Evolutionary conservation across 2,888 invertebrate species (phyloP).

Genomic region (Molanna angustata): DNA sequence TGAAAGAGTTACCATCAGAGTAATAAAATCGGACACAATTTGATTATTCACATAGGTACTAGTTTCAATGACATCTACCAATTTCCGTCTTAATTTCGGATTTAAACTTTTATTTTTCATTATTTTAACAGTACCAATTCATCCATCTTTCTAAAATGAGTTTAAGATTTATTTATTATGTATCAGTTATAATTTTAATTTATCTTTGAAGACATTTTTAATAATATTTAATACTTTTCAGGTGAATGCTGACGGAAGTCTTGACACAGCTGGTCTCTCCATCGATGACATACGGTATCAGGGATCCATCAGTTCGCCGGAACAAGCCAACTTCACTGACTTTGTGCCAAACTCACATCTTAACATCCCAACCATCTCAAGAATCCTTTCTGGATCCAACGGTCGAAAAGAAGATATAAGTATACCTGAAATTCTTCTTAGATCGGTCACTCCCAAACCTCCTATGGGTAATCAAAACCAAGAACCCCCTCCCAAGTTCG

Average conservation of each 20-base stretch:
- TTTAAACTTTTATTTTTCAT: no score
- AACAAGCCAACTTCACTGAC: conserved; percentile 57
- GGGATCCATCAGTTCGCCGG: conserved; percentile 37
- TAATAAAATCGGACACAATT: no score
- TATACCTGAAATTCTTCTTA: conserved; percentile 73
- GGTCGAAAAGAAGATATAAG: conserved; percentile 79
- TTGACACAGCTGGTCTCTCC: conserved; percentile 38
- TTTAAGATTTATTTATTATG: no score
- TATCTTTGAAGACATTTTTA: no score
- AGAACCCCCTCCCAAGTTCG: conserved; percentile 16
- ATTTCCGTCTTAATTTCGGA: no score
- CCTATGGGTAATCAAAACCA: conserved; percentile 35
- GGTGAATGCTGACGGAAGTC: conserved; percentile 43
- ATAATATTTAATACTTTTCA: conserved; percentile 34
- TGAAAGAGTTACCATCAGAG: no score
- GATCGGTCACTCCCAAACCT: conserved; percentile 63
- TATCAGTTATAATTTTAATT: no score
- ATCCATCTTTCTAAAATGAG: no score
- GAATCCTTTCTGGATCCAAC: conserved; percentile 83
- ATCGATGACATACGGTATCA: conserved; percentile 43
- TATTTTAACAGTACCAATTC: no score
- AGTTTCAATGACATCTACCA: no score
- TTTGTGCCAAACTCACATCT: conserved; percentile 67
- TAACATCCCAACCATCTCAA: conserved; percentile 78
- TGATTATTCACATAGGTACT: no score